Base-by-base conservation (phyloP, 2,113 vertebrate species). In the Mustela lutreola region DNA sequence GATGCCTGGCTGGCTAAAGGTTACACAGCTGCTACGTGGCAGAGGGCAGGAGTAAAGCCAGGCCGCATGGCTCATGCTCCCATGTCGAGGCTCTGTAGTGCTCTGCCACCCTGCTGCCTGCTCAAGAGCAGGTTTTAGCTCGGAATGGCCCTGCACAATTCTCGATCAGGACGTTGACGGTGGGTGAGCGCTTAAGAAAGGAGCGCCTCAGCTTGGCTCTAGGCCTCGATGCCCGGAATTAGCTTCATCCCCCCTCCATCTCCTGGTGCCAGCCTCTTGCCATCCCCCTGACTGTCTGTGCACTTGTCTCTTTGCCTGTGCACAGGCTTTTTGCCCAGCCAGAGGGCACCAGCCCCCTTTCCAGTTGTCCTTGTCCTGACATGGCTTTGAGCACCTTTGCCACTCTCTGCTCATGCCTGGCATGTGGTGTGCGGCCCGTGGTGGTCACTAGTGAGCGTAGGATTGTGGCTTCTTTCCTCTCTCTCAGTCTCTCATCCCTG, bases 61-160 rank as follows among this genome's bases (percentile, higher is more conserved):
- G 53, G 88, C 11, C 3, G 0, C 16, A 2, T 31, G 60, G 45
- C 58, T 70, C 16, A 9, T 70, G 33, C n/a, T 53, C 63, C 63
- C 16, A 1, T 0, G 0, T n/a, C 60, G 16, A 8, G 14, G 15
- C 45, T 28, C 39, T 11, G 45, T 7, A 4, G 19, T 16, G 7
- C 58, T 26, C 14, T 21, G 53, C 86, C 6, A 0, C 6, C 53
- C 48, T 56, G 58, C 58, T 18, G 11, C 48, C 33, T 31, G 21
- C 19, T 31, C 81, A 3, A 8, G 36, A 42, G 39, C 14, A 31
- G 56, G 36, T 83, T 5, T 16, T 42, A 31, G 36, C 36, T 62
- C 24, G 10, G 18, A 60, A 12, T 33, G 31, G 33, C n/a, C 56
- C n/a, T 3, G 18, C 2, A 4, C 31, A 19, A 0, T n/a, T 75